phyloP scores from a whole-genome alignment of 2,113 vertebrate species.

The Sapajus apella region DNA sequence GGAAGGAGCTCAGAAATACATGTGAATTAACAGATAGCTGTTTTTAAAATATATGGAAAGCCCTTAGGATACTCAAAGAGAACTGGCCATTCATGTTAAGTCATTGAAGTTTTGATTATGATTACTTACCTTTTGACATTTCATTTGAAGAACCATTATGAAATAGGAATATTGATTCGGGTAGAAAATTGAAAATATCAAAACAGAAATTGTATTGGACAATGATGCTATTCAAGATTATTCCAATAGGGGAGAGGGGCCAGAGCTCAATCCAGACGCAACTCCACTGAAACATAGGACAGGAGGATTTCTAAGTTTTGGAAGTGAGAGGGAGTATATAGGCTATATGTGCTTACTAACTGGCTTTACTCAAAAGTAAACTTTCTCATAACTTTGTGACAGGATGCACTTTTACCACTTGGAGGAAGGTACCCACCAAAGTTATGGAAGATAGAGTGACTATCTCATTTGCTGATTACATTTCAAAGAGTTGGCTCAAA shows the following conservation, averaged over 20 bases:
- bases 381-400: neutral
- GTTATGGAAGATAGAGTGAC: neutral
- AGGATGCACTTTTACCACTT: neutral
- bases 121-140: neutral
- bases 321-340: neutral
- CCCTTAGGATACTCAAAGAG: neutral
- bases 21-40: neutral
- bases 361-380: neutral
- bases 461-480: neutral
- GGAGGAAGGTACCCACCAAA: neutral
- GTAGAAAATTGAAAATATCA: neutral
- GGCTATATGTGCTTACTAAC: neutral
- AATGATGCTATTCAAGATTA: neutral
- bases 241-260: neutral
- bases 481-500: neutral
- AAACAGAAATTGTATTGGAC: neutral
- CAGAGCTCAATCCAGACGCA: neutral
- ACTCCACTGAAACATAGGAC: neutral
- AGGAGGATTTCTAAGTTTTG: neutral
- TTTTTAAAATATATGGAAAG: neutral
- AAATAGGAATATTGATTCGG: neutral
- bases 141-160: neutral
- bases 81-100: neutral
- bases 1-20: neutral
- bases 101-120: neutral